These are phyloP conservation scores for Napeogenes inachia DNA, from an alignment of 2,888 invertebrate species.

Conservation along the genomic window DNA sequence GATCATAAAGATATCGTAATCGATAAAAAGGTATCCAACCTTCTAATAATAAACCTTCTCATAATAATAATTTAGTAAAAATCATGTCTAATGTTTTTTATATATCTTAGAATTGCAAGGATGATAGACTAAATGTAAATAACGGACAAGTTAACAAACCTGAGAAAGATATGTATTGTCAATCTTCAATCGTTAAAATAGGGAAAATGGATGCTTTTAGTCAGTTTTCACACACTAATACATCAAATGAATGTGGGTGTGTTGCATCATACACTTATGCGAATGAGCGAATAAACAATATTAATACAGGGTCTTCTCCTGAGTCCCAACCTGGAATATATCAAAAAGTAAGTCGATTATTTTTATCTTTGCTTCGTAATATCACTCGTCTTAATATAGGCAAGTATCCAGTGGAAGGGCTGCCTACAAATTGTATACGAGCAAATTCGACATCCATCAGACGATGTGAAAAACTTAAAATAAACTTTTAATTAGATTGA, in stretches of 20 bases:
- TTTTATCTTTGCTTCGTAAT: too few species aligned
- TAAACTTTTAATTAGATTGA: too few species aligned
- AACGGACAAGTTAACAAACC: conserved; percentile 2
- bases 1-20: conserved; percentile 9
- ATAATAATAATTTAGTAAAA: too few species aligned
- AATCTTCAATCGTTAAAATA: conserved; percentile 29
- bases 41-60: not conserved
- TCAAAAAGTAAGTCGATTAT: not conserved
- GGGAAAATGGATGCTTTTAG: conserved; percentile 9
- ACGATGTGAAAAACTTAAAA: too few species aligned
- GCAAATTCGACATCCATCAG: too few species aligned
- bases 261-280: not conserved
- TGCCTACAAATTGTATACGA: too few species aligned
- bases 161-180: conserved; percentile 29
- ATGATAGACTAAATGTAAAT: not conserved
- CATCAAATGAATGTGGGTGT: not conserved
- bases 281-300: not conserved
- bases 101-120: not conserved
- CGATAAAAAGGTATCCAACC: not conserved
- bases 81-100: not conserved
- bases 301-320: not conserved
- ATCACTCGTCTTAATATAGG: too few species aligned
- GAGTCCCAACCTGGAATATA: not conserved
- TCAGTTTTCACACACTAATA: conserved; percentile 10
- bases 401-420: too few species aligned